Evolutionary conservation across 2,113 vertebrate species (phyloP).

Genomic region (Barnardius zonarius): DNA sequence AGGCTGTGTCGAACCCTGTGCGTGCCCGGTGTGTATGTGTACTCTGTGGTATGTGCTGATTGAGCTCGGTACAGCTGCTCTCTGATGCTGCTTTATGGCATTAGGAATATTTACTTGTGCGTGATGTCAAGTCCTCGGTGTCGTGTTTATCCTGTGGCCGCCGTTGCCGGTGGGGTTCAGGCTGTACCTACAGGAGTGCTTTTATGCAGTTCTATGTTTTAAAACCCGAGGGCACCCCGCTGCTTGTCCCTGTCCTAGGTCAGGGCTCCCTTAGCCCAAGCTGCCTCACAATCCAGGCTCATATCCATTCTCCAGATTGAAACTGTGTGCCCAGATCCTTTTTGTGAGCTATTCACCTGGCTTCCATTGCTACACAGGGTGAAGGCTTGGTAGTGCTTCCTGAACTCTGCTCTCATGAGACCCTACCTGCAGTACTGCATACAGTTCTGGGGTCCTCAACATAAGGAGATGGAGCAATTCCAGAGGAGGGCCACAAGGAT

Average conservation of each 20-base stretch:
- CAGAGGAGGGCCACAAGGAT: neutral
- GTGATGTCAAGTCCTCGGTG: neutral
- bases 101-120: conserved; percentile 9
- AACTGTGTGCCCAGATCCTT: neutral
- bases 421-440: neutral
- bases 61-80: neutral
- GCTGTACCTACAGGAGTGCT: conserved; percentile 15
- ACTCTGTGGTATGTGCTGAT: conserved; percentile 23
- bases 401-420: neutral
- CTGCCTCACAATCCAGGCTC: neutral
- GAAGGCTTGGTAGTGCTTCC: neutral
- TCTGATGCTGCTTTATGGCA: conserved; percentile 34
- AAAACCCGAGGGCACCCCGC: accelerated
- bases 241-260: neutral
- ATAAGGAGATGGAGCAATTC: neutral
- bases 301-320: neutral
- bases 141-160: conserved; percentile 31
- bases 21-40: neutral
- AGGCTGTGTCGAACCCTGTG: neutral
- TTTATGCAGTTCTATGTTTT: neutral
- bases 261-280: neutral
- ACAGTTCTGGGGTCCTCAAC: neutral
- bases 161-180: neutral
- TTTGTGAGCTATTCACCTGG: accelerated
- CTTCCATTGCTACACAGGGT: neutral